Conservation (phyloP, 1,140 invertebrate species). For the Medauroidea extradentata region DNA sequence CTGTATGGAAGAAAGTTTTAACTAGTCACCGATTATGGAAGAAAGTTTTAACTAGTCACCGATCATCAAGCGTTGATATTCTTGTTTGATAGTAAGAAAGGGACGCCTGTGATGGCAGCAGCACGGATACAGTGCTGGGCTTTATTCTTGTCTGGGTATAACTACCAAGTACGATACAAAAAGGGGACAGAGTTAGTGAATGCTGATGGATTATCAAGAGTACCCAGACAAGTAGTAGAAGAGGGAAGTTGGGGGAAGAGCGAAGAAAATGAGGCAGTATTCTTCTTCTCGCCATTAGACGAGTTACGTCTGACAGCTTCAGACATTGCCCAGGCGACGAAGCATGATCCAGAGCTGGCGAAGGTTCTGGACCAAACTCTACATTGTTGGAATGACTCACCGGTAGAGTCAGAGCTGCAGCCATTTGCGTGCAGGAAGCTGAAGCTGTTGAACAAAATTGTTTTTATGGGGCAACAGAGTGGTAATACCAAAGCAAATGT, state of each 20-base stretch:
- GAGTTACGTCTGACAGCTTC: background rate
- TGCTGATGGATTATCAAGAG: too few relatives aligned
- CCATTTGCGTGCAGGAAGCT: background rate
- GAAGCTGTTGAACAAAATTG: slow-evolving; percentile 5
- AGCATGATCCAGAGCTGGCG: background rate
- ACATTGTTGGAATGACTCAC: background rate
- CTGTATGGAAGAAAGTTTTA: slow-evolving; percentile 42
- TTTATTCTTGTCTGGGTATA: too few relatives aligned
- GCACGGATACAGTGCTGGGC: too few relatives aligned
- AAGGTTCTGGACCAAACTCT: background rate
- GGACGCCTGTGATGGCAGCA: background rate
- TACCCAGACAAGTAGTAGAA: too few relatives aligned
- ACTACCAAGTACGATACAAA: too few relatives aligned
- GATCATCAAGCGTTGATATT: slow-evolving; percentile 41
- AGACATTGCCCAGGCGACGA: background rate
- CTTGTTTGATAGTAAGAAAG: background rate
- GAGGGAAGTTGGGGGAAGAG: too few relatives aligned
- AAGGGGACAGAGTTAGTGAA: background rate
- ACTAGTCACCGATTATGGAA: background rate
- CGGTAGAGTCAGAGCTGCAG: background rate
- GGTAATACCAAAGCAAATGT: slow-evolving; percentile 39
- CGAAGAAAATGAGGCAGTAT: too few relatives aligned
- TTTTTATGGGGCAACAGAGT: slow-evolving; percentile 21
- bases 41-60: slow-evolving; percentile 30
- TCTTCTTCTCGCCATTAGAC: too few relatives aligned